Base-by-base conservation (phyloP, 2,113 vertebrate genomes). In the Cavia aperea region DNA sequence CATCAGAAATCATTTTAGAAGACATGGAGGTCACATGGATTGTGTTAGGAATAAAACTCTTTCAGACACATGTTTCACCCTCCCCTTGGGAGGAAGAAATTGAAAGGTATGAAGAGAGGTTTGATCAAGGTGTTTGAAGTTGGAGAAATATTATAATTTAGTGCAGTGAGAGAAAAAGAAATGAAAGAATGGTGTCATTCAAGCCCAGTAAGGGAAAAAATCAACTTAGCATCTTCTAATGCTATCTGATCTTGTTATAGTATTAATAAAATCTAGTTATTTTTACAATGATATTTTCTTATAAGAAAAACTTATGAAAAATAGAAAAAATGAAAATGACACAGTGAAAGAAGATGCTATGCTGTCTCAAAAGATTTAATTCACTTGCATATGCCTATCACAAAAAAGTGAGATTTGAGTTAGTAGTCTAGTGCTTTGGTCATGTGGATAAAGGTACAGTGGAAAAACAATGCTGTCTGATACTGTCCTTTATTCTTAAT, bases 1-100 rank as follows among this genome's bases (percentile, higher is more conserved):
- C 95, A 95, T 95, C 75, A 96, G 96, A 96, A 96, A 96, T 94
- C 91, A 77, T 93, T 96, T 95, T 92, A 96, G 95, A 96, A 96
- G 94, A 96, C 91, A 92, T 54, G 89, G 90, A 96, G 95, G 95
- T 96, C 96, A 96, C 96, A 96, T 96, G 96, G 89, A 95, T 95
- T 95, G 95, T 73, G 81, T 95, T 96, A 95, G 86, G 94, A 88
- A 96, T 95, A 94, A 95, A 96, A 87, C 94, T 96, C 66, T 91
- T 93, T 94, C 93, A 94, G 92, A 91, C 94, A 96, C 88, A 94
- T 94, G 94, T 96, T 96, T 65, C 21, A 82, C 66, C 49, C 72
- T 94, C 77, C 85, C 36, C 62, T 94, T 86, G 68, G 78, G 93
- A 96, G 79, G 83, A 94, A 93, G 73, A 96, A 95, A 95, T 92